Conservation (phyloP, 1,140 invertebrate genomes). For the Pinna nobilis region DNA sequence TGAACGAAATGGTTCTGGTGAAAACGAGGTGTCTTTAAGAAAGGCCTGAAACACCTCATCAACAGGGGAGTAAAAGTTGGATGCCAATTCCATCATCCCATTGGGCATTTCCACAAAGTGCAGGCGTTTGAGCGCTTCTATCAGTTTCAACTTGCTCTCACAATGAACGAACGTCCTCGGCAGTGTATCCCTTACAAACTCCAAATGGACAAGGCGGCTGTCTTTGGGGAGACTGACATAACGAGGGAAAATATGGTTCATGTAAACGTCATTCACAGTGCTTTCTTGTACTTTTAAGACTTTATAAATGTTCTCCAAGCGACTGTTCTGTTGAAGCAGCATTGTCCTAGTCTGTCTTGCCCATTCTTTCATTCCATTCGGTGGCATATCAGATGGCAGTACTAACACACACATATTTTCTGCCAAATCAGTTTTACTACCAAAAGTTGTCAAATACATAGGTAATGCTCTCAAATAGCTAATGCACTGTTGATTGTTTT, state of each 20-base stretch:
- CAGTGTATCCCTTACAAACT: background rate
- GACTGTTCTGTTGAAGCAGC: background rate
- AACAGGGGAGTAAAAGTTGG: background rate
- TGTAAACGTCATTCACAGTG: background rate
- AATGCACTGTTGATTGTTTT: background rate
- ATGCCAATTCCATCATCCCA: background rate
- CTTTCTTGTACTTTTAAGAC: background rate
- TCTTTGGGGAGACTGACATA: slow-evolving; percentile 1
- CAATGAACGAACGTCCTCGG: background rate
- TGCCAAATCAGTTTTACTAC: background rate
- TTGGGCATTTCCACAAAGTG: background rate
- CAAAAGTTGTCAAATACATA: background rate
- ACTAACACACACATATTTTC: background rate
- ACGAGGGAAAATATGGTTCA: background rate
- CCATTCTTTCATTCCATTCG: slow-evolving; percentile 2
- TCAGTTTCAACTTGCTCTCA: background rate
- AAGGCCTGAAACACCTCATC: background rate
- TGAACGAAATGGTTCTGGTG: background rate
- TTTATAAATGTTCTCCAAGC: background rate
- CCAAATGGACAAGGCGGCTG: background rate
- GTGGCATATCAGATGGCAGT: background rate
- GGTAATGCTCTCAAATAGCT: background rate
- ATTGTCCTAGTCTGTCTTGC: background rate
- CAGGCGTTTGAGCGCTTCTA: background rate
- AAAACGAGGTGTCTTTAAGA: background rate